Evolutionary conservation across 2,888 invertebrate genomes (phyloP).

Genomic region (Actias luna): DNA sequence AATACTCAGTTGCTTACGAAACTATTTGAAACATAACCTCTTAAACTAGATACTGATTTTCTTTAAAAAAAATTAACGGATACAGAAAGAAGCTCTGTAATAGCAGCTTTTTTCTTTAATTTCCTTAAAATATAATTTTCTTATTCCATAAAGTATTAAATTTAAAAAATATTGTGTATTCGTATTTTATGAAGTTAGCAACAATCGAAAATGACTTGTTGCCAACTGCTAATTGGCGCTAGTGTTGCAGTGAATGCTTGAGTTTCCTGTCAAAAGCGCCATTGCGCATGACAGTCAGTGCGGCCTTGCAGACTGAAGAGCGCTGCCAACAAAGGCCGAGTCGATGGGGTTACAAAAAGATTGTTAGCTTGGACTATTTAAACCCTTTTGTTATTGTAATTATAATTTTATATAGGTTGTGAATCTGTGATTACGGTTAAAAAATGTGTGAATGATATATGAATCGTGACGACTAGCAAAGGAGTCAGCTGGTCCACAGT

Average conservation of each 20-base stretch:
- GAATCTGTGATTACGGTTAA: constrained; percentile 82
- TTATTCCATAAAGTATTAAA: constrained; percentile 19
- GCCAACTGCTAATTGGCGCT: constrained; percentile 73
- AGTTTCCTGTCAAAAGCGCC: constrained; percentile 80
- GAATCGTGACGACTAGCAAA: constrained; percentile 82
- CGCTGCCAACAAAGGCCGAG: constrained; percentile 82
- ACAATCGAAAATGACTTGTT: constrained; percentile 50
- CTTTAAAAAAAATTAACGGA: neutral
- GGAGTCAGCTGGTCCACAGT: constrained; percentile 88
- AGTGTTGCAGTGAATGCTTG: constrained; percentile 76
- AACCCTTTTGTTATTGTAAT: constrained; percentile 81
- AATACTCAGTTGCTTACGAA: constrained; percentile 43
- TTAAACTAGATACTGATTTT: neutral
- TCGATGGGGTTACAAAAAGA: constrained; percentile 82
- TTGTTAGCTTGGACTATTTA: constrained; percentile 78
- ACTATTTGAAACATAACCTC: constrained; percentile 47
- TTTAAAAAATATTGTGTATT: constrained; percentile 40
- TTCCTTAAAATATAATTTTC: neutral
- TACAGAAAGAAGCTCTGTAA: neutral
- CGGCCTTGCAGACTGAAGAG: constrained; percentile 82
- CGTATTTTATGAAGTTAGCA: constrained; percentile 50
- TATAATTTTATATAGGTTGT: constrained; percentile 82
- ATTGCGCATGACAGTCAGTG: constrained; percentile 82
- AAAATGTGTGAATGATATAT: constrained; percentile 81
- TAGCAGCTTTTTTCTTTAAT: neutral